Percentiles rank a stretch among this genome's conserved stretches.
phyloP scores from a whole-genome alignment of 2,113 vertebrate species.

The Apaloderma vittatum region DNA sequence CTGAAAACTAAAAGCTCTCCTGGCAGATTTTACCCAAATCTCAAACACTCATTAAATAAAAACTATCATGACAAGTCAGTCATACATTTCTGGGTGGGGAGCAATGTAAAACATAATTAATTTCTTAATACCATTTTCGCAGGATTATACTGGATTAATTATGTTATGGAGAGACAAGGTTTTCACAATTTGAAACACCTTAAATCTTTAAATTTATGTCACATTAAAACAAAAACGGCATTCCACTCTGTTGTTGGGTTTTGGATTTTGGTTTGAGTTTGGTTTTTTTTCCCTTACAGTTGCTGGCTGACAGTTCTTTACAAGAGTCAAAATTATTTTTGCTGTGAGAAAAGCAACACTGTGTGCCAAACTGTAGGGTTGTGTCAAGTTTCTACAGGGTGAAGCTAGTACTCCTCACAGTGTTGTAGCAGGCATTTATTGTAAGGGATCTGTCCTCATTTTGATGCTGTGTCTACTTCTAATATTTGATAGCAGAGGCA shows the following conservation, averaged over 20 bases:
- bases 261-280: neutral
- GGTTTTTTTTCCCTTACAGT: neutral
- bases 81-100: neutral
- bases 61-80: neutral
- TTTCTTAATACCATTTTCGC: neutral
- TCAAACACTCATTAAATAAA: neutral
- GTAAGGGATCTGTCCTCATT: neutral
- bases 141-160: neutral
- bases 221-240: neutral
- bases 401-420: neutral
- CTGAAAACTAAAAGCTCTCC: neutral
- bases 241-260: too few species aligned
- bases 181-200: neutral
- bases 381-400: neutral
- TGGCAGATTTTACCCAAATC: neutral
- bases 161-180: accelerated
- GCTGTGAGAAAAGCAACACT: neutral
- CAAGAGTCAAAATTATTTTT: neutral
- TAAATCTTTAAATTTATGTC: neutral
- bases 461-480: neutral
- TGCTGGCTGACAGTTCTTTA: neutral
- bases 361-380: neutral
- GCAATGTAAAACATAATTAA: neutral
- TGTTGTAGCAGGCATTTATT: neutral
- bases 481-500: neutral